A percentile compares a stretch with the other conserved stretches of the same genome.
Conservation (phyloP, 1,140 invertebrate species). For the Heliconius eleuchia region DNA sequence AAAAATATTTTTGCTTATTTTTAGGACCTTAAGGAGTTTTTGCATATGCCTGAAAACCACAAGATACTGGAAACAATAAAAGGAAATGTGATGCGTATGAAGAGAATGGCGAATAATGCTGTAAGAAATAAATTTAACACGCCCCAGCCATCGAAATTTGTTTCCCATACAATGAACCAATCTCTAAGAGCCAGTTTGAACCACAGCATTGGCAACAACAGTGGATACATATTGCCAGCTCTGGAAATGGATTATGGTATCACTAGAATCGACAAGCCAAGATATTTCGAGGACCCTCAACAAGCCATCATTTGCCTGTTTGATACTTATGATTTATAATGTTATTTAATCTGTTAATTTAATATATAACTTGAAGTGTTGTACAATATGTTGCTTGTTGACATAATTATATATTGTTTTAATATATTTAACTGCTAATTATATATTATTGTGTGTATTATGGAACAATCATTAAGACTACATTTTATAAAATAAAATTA, state of each 20-base stretch:
- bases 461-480: not conserved
- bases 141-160: conserved; percentile 47
- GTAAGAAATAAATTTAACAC: conserved; percentile 53
- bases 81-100: conserved; percentile 63
- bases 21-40: conserved; percentile 68
- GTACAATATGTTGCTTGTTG: conserved; percentile 6
- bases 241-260: conserved; percentile 76
- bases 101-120: conserved; percentile 62
- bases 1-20: conserved; percentile 27
- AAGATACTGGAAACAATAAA: conserved; percentile 72
- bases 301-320: conserved; percentile 74
- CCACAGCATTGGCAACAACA: conserved; percentile 45
- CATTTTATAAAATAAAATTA: not conserved
- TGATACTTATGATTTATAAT: conserved; percentile 65
- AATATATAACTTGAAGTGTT: conserved; percentile 11
- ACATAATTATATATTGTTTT: conserved; percentile 18
- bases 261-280: conserved; percentile 58
- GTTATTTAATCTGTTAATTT: conserved; percentile 18
- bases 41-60: conserved; percentile 66
- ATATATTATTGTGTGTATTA: conserved; percentile 17
- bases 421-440: conserved; percentile 15
- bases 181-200: conserved; percentile 48
- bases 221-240: conserved; percentile 50
- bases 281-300: conserved; percentile 72
- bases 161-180: conserved; percentile 48